Conservation (phyloP, 1,140 invertebrate genomes). For the Ostrea edulis region DNA sequence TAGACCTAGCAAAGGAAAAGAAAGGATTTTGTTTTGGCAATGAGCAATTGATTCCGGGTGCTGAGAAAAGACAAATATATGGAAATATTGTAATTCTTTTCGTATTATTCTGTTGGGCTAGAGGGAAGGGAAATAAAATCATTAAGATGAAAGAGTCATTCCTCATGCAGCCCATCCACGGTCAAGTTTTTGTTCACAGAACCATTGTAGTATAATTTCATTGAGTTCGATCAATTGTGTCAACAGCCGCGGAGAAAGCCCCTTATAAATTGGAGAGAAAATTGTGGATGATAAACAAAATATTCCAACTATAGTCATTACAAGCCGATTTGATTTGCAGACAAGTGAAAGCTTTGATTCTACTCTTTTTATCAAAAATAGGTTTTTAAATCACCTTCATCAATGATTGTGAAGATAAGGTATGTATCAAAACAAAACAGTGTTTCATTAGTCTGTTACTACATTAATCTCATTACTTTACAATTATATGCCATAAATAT, state of each 20-base stretch:
- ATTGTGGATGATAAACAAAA: slow-evolving; percentile 2
- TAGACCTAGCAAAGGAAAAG: background rate
- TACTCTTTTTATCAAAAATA: background rate
- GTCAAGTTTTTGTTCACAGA: background rate
- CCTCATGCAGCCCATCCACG: background rate
- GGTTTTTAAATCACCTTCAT: background rate
- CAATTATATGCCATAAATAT: too few relatives aligned
- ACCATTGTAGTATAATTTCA: background rate
- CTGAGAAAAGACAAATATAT: background rate
- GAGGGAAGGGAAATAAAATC: slow-evolving; percentile 29
- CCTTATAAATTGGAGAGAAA: background rate
- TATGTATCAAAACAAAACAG: background rate
- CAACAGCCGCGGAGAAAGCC: slow-evolving; percentile 3
- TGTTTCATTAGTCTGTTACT: background rate
- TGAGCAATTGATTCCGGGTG: background rate
- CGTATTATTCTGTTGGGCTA: background rate
- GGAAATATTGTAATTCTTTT: slow-evolving; percentile 15
- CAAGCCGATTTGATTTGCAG: background rate
- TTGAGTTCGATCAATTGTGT: slow-evolving; percentile 32
- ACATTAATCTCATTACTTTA: background rate
- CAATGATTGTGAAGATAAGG: background rate
- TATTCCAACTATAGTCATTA: background rate
- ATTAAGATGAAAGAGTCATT: slow-evolving; percentile 5
- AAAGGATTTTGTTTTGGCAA: background rate
- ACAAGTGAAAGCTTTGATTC: background rate